phyloP scores from a whole-genome alignment of 2,888 invertebrate species.

The Gortyna flavago region DNA sequence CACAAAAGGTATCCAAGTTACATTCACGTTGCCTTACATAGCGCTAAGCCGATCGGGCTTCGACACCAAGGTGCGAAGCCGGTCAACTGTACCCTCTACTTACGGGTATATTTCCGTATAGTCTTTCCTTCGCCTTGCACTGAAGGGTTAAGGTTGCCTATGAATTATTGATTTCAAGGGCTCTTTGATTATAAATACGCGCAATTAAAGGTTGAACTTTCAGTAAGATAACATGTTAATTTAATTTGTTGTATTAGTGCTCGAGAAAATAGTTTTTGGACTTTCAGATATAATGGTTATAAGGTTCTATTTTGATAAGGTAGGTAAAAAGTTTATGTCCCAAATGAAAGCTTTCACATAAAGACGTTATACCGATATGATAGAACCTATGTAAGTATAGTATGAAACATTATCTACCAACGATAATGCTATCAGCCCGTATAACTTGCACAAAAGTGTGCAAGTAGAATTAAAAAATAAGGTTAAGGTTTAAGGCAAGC shows the following conservation, averaged over 20 bases:
- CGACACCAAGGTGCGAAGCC: conserved; percentile 83
- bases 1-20: conserved; percentile 39
- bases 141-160: conserved; percentile 68
- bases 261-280: background rate
- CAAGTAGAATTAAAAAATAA: background rate
- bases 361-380: background rate
- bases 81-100: conserved; percentile 70
- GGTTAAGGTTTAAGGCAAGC: background rate
- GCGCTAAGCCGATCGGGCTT: conserved; percentile 81
- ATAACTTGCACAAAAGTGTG: background rate
- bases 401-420: background rate
- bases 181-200: conserved; percentile 42
- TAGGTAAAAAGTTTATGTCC: background rate
- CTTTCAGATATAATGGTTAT: background rate
- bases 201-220: conserved; percentile 1
- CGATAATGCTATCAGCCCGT: background rate
- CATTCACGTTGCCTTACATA: conserved; percentile 76
- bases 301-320: background rate
- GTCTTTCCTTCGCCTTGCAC: conserved; percentile 79
- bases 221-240: background rate
- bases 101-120: conserved; percentile 80
- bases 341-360: background rate
- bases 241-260: background rate
- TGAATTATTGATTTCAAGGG: conserved; percentile 66
- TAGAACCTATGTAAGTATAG: background rate